Conservation (phyloP, 2,888 invertebrate species). For the Dinocampus coccinellae region DNA sequence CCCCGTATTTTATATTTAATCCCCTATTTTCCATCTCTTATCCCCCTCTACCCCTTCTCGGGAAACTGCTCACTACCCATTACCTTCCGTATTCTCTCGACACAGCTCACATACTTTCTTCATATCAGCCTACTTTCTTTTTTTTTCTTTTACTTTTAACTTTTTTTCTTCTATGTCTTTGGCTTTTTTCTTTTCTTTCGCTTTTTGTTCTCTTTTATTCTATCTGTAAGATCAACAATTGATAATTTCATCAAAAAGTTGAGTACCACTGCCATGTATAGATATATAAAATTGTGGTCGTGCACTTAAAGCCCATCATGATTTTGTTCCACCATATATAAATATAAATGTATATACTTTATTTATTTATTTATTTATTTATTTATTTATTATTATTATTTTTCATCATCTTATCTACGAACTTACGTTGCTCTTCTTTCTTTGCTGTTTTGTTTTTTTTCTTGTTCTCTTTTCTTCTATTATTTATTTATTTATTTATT, state of each 20-base stretch:
- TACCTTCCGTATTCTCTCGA: not conserved
- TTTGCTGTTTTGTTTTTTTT: not conserved
- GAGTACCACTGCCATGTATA: conserved; percentile 15
- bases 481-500: too few species aligned
- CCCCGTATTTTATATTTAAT: not conserved
- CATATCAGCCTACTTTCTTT: not conserved
- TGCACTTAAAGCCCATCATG: not conserved
- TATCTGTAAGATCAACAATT: conserved; percentile 28
- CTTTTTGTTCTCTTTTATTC: conserved; percentile 26
- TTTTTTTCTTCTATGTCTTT: too few species aligned
- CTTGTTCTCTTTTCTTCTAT: too few species aligned
- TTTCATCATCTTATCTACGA: not conserved
- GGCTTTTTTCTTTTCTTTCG: not conserved
- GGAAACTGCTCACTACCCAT: not conserved
- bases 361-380: not conserved
- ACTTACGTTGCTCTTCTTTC: not conserved
- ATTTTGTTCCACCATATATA: not conserved
- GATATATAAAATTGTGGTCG: not conserved
- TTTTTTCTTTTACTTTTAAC: too few species aligned
- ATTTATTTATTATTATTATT: not conserved
- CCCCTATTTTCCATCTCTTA: not conserved
- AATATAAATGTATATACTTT: not conserved
- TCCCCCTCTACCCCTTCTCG: too few species aligned
- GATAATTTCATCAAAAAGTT: conserved; percentile 47
- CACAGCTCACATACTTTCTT: not conserved